Evolutionary conservation across 1,140 invertebrate species (phyloP).

Genomic region (Drosophila suzukii): DNA sequence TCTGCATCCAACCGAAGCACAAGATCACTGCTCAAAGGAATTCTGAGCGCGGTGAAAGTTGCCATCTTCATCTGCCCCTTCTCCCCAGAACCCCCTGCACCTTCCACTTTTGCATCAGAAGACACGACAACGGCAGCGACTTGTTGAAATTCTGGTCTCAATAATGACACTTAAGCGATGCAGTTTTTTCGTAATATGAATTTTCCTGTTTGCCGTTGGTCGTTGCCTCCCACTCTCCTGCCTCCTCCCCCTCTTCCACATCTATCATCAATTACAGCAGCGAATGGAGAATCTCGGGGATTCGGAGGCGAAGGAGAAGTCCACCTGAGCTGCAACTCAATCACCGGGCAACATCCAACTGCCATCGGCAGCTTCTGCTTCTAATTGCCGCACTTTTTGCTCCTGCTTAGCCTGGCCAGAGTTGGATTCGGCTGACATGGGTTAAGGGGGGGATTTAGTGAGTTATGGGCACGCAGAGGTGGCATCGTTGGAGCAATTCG

Average conservation of each 20-base stretch:
- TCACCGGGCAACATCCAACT: conserved; percentile 55
- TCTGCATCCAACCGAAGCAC: conserved; percentile 16
- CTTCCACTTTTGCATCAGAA: conserved; percentile 30
- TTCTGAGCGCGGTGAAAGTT: conserved; percentile 76
- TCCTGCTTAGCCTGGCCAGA: conserved; percentile 34
- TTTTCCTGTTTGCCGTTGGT: conserved; percentile 71
- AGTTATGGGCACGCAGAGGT: conserved; percentile 57
- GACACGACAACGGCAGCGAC: conserved; percentile 60
- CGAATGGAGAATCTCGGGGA: conserved; percentile 15
- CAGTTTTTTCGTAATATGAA: conserved; percentile 81
- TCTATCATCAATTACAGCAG: conserved; percentile 64
- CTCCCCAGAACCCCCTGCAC: conserved; percentile 10
- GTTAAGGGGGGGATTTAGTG: conserved; percentile 6
- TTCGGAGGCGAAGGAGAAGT: conserved; percentile 2
- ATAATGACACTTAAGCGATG: conserved; percentile 82
- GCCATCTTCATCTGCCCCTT: conserved; percentile 53
- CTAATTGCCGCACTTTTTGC: conserved; percentile 71
- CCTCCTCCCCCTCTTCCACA: conserved; percentile 1
- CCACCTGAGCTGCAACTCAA: conserved; percentile 79
- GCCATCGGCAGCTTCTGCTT: conserved; percentile 67
- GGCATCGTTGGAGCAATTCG: conserved; percentile 34
- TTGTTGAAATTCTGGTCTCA: conserved; percentile 79
- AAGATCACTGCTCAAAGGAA: conserved; percentile 53
- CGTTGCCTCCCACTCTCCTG: conserved; percentile 26
- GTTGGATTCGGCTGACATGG: conserved; percentile 9